Evolutionary conservation across 2,888 invertebrate genomes (phyloP), one percentile per base, ranked within the genome.

Genomic region (Plutella xylostella): DNA sequence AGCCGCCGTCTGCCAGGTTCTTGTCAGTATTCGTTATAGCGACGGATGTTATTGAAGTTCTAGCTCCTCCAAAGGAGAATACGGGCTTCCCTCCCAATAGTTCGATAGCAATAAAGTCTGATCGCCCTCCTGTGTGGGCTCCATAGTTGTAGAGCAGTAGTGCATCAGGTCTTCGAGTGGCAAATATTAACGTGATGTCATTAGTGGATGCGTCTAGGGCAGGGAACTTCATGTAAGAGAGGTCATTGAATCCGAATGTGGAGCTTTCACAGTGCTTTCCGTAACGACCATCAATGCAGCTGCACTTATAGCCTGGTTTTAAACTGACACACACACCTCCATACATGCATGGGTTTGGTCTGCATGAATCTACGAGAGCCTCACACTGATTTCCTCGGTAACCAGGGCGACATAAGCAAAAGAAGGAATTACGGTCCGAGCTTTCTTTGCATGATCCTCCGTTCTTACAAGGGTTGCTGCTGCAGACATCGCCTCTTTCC

Each of bases 111-210:
- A 98, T 89, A 64, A 97, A 98, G 72, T 96, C 96, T 0, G 94
- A 95, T 53, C 96, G 86, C 9, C 96, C 96, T 4, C 93, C 94
- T 21, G 90, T 92, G 65, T 94, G 94, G 1, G 90, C 85, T 0
- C 96, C 96, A 64, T 92, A 97, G 64, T 96, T 97, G 70, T 97
- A 98, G 0, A 96, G 83, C n/a, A 98, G 77, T 9, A 98, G 79
- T 0, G 94, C 90, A 66, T 96, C 90, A 0, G 90, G 87, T 68
- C 94, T 94, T 1, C 93, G 92, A 0, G 97, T 97, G 1, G 97
- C 92, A 72, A 97, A 96, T 45, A 94, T 90, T 45, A 97, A 89
- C 0, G 93, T 92, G 51, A 97, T 93, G 61, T 96, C 95, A 67
- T 97, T 97, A 2, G 94, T 95, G 40, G 91, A 92, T 0, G 93